Evolutionary conservation across 2,113 vertebrate species (phyloP), one percentile per base, ranked within the genome.

Genomic region (Halcyon malimbica): DNA sequence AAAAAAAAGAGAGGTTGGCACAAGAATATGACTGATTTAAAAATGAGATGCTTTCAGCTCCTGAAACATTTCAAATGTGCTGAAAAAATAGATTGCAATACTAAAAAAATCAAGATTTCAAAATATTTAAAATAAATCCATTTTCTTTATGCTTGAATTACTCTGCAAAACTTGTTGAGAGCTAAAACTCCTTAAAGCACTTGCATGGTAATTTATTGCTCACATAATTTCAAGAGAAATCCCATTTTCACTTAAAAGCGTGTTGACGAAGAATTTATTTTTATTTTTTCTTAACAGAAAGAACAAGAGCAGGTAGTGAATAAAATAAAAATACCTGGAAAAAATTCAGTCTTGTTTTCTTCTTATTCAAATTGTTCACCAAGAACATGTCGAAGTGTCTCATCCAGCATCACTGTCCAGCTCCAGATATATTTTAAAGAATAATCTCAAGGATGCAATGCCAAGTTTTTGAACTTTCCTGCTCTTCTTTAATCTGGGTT

Each of bases 81-180:
- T 94, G 69, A 91, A 96, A 51, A 96, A 94, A 96, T 89, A 92
- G 42, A 93, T 73, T 83, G 41, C 18, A 70, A 57, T 57, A 88
- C 42, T 75, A 35, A 94, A 87, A 60, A 96, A 79, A 54, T 12
- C 6, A 80, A 85, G 24, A 85, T 74, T 89, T 86, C 14, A 70
- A 89, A 93, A 80, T 73, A 86, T 83, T 92, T 83, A 8, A 80
- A 92, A 80, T 59, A 39, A 59, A 12, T 77, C 88, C 3, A 1
- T 60, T 77, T 86, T 67, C 50, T 79, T 76, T 35, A n/a, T 68
- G 13, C 51, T 78, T 84, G 62, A 60, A 78, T 87, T 78, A 56
- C 41, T 75, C 73, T 56, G 18, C 14, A 67, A 86, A 89, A 46
- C 19, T 78, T 84, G 10, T n/a, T 50, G 67, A 85, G 59, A 76